Percentiles rank a stretch among this genome's conserved stretches.
Conservation (phyloP, 2,113 vertebrate species). For the Nansenia antarctica region DNA sequence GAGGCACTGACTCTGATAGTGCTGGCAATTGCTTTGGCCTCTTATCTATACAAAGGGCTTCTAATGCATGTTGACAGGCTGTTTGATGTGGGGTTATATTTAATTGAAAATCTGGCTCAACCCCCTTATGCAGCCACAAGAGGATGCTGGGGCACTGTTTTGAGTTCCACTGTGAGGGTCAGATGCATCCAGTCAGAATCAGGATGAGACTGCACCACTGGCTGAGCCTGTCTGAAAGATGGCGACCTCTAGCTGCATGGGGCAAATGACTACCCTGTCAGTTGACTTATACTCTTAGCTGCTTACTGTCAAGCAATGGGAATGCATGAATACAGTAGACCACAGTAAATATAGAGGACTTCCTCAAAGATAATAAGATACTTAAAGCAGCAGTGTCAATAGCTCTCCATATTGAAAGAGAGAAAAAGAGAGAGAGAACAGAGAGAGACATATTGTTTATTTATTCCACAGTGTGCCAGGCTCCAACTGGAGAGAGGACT, state of each 20-base stretch:
- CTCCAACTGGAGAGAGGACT: constrained; percentile 36
- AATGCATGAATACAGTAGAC: too few species aligned
- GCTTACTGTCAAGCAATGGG: not conserved
- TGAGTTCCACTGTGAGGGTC: constrained; percentile 8
- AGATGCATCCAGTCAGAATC: constrained; percentile 10
- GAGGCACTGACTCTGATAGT: constrained; percentile 53
- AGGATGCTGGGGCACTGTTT: constrained; percentile 30
- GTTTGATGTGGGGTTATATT: constrained; percentile 75
- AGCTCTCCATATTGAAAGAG: not conserved
- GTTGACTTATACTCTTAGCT: constrained; percentile 11
- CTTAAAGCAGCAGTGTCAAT: not conserved
- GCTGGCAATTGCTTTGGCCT: constrained; percentile 62
- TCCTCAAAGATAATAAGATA: not conserved
- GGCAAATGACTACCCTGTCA: not conserved
- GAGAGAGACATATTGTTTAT: constrained; percentile 14
- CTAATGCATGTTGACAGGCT: constrained; percentile 70
- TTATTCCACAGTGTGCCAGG: constrained; percentile 18
- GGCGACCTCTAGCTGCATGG: constrained; percentile 33
- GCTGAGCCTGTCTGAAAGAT: constrained; percentile 20
- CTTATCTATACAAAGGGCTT: constrained; percentile 68
- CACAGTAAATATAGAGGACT: not conserved
- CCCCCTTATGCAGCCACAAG: constrained; percentile 18
- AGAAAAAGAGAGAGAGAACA: not conserved
- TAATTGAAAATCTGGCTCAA: constrained; percentile 66
- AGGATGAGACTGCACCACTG: too few species aligned